phyloP scores from a whole-genome alignment of 2,888 invertebrate genomes.

The Metalampra italica region DNA sequence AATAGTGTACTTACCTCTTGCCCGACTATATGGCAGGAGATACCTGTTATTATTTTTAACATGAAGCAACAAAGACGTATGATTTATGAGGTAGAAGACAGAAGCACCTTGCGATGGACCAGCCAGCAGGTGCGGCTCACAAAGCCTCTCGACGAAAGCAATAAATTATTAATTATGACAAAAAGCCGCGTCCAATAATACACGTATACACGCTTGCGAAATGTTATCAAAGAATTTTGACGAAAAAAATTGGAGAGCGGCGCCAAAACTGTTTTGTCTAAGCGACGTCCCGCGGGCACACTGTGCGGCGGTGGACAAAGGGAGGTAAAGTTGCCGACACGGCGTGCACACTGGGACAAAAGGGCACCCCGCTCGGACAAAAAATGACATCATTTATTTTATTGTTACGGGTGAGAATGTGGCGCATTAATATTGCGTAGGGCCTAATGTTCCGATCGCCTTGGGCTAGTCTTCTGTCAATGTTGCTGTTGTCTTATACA shows the following conservation, averaged over 20 bases:
- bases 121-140: conserved; percentile 55
- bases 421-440: conserved; percentile 69
- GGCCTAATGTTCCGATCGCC: conserved; percentile 68
- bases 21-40: no score
- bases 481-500: conserved; percentile 23
- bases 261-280: conserved; percentile 74
- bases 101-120: conserved; percentile 61
- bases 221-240: conserved; percentile 28
- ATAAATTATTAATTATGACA: conserved; percentile 78
- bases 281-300: conserved; percentile 58
- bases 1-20: no score
- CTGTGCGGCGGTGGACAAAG: conserved; percentile 51
- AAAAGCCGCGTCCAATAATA: conserved; percentile 55
- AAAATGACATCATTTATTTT: conserved; percentile 79
- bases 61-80: conserved; percentile 30
- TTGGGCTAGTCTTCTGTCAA: conserved; percentile 56
- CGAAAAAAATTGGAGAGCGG: conserved; percentile 56
- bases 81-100: conserved; percentile 60
- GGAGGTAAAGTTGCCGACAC: conserved; percentile 53
- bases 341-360: conserved; percentile 58
- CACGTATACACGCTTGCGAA: conserved; percentile 49
- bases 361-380: conserved; percentile 64
- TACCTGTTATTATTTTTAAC: no score
- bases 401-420: conserved; percentile 74
- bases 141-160: conserved; percentile 61